Percentiles rank a stretch among this genome's conserved stretches.
Conservation (phyloP, 2,113 vertebrate genomes). For the Lonchura striata region DNA sequence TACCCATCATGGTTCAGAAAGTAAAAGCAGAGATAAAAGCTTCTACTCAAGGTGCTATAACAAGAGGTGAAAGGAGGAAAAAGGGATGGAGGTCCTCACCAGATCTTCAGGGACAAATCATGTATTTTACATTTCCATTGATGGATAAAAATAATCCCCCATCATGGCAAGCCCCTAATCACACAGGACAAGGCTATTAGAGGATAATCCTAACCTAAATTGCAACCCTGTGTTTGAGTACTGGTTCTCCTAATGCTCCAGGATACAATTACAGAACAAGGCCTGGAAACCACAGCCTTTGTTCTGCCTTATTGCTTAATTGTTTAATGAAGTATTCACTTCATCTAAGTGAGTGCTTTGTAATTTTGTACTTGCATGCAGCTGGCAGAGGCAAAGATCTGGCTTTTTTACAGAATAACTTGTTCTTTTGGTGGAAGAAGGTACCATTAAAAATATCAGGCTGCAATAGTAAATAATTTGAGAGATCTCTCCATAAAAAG, state of each 20-base stretch:
- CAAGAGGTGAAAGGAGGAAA: neutral
- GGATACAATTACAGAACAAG: conserved; percentile 50
- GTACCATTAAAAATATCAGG: neutral
- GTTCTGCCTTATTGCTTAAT: conserved; percentile 67
- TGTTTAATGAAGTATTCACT: conserved; percentile 68
- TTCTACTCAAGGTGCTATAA: neutral
- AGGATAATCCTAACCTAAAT: conserved; percentile 51
- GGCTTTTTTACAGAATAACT: conserved; percentile 42
- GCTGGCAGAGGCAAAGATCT: conserved; percentile 38
- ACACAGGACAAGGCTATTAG: conserved; percentile 14
- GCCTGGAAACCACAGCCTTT: conserved; percentile 59
- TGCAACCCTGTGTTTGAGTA: neutral
- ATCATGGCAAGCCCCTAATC: neutral
- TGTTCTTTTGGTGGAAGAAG: conserved; percentile 28
- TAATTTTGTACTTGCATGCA: conserved; percentile 33
- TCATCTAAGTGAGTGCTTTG: conserved; percentile 62
- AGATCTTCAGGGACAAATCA: neutral
- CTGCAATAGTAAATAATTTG: neutral
- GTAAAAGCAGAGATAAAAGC: neutral
- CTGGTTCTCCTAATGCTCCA: conserved; percentile 25
- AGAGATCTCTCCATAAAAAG: neutral
- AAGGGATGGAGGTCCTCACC: neutral
- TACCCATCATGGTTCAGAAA: neutral
- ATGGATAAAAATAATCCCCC: neutral
- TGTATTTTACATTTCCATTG: neutral